Evolutionary conservation across 2,113 vertebrate genomes (phyloP).

Genomic region (Garra rufa): DNA sequence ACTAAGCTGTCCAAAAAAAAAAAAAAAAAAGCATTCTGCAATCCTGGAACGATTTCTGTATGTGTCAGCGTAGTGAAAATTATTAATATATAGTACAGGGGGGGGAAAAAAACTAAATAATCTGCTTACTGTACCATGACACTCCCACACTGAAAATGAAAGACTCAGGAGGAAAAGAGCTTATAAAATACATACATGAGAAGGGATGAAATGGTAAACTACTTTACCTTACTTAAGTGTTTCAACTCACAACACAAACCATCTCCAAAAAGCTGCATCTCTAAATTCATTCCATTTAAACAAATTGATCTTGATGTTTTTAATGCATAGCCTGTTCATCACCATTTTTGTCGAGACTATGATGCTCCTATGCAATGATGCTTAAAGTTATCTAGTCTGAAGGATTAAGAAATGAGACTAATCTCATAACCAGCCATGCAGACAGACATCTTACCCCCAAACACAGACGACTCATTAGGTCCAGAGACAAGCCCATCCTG

Average conservation of each 20-base stretch:
- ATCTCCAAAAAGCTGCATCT: not conserved
- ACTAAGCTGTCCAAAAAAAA: not conserved
- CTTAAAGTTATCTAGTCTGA: not conserved
- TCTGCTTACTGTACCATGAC: conserved; percentile 7
- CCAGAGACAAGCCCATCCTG: conserved; percentile 43
- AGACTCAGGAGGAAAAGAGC: not conserved
- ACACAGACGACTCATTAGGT: conserved; percentile 59
- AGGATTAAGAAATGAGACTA: too few species aligned
- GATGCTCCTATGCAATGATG: not conserved
- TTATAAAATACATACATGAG: not conserved
- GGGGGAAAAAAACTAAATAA: not conserved
- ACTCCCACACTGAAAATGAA: not conserved
- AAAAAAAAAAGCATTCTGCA: conserved; percentile 13
- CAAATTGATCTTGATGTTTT: not conserved
- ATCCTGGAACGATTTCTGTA: not conserved
- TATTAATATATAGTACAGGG: not conserved
- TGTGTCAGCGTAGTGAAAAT: conserved; percentile 7
- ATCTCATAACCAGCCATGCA: not conserved
- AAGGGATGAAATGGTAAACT: not conserved
- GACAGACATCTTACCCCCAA: conserved; percentile 68
- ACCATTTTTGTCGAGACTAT: not conserved
- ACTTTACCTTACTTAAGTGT: not conserved
- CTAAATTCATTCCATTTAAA: not conserved
- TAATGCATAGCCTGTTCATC: not conserved
- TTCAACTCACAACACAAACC: not conserved